Base-by-base conservation (phyloP, 2,888 invertebrate species). In the Ophraella communa region DNA sequence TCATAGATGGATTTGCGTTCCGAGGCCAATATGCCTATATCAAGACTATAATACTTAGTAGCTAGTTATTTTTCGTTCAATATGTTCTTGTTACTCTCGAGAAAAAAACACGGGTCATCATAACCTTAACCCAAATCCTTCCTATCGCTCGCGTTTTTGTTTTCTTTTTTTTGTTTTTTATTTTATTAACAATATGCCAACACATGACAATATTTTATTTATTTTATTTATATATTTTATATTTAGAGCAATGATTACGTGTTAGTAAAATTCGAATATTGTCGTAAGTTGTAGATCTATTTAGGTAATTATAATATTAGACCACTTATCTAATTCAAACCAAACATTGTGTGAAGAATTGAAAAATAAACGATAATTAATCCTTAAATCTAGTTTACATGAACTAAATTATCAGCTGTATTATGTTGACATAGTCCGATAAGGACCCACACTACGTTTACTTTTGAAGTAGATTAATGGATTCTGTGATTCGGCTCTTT, bases 41-140 rank as follows among this genome's bases (percentile, higher is more conserved):
- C 71, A 77, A 78, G 78, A 77, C 77, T 78, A 76, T 76, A 74
- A 21, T 74, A 76, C 73, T 76, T 77, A 76, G 74, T 77, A 76
- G 75, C 71, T 77, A 77, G 74, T 74, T 71, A 71, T 39, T 39
- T 73, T 51, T 73, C 68, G 66, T 67, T 66, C 62, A 66, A 57
- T 70, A 64, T 69, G 54, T 62, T 67, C 56, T 59, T 59, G 59
- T 59, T 64, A 54, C 62, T 59, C 62, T 68, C 65, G 69, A 66
- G 67, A 69, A 62, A 68, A 64, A 69, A 67, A 68, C 71, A 67
- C 62, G 70, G 23, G 60, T 4, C 42, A 42, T 14, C 42, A 42
- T 17, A n/a, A n/a, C n/a, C n/a, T 42, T 42, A n/a, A 42, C 7
- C 39, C 39, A 14, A 7, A 5, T 11, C 23, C 21, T n/a, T 21